These are phyloP conservation scores for Trachelipus rathkii DNA, from an alignment of 1,140 invertebrate genomes.

Conservation along the genomic window DNA sequence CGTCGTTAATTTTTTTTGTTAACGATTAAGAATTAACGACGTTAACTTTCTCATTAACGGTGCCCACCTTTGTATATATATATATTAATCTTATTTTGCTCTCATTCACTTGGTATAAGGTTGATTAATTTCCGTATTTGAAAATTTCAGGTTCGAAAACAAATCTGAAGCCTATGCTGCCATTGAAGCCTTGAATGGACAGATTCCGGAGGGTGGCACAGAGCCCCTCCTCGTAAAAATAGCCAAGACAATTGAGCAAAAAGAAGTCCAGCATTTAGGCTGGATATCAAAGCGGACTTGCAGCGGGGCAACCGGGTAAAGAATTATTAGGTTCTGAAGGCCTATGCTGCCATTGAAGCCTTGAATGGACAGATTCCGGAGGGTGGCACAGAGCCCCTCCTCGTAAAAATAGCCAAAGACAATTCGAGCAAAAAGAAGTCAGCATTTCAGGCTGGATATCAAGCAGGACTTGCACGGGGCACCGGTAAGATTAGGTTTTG, in stretches of 20 bases:
- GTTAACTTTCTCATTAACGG: too few relatives aligned
- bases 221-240: conserved; percentile 80
- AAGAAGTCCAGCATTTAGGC: too few relatives aligned
- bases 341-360: conserved; percentile 76
- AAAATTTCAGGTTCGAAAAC: conserved; percentile 63
- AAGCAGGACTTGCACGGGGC: conserved; percentile 31
- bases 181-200: conserved; percentile 76
- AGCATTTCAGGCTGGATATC: conserved; percentile 57
- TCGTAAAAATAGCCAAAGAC: conserved; percentile 86
- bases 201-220: conserved; percentile 72
- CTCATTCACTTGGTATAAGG: too few relatives aligned
- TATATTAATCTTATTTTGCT: too few relatives aligned
- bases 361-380: conserved; percentile 80
- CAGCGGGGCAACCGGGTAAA: too few relatives aligned
- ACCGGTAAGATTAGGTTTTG: not conserved
- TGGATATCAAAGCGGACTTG: too few relatives aligned
- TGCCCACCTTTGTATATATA: too few relatives aligned
- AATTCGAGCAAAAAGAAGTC: conserved; percentile 81
- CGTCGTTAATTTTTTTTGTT: too few relatives aligned
- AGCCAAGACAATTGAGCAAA: too few relatives aligned
- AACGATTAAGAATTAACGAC: too few relatives aligned
- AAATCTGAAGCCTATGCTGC: conserved; percentile 82
- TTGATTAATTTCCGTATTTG: too few relatives aligned
- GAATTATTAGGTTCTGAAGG: too few relatives aligned
- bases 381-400: conserved; percentile 73